These are phyloP conservation scores for Aplysina aerophoba DNA, from an alignment of 37 sponge, comb jelly and placozoan species.

Conservation along the genomic window DNA sequence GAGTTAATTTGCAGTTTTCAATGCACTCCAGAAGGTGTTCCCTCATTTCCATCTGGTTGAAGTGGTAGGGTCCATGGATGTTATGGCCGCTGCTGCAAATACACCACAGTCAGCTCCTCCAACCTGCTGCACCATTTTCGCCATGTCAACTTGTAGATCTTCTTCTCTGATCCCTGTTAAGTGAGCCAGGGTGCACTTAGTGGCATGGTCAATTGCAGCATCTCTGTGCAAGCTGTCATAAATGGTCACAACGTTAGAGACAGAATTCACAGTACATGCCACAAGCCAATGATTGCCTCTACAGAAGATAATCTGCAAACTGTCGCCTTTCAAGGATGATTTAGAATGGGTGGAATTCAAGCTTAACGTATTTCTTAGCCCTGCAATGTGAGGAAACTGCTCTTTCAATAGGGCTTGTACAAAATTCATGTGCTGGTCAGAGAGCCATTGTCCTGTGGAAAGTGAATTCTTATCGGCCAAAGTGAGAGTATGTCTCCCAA, in stretches of 20 bases:
- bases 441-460: neutral
- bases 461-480: neutral
- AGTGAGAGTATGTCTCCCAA: neutral
- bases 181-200: neutral
- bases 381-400: neutral
- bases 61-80: neutral
- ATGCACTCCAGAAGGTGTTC: conserved; percentile 22
- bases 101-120: conserved; percentile 17
- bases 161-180: neutral
- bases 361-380: neutral
- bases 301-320: too few relatives aligned
- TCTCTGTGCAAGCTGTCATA: conserved; percentile 8
- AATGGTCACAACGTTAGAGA: neutral
- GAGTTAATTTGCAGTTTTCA: conserved; percentile 17
- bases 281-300: conserved; percentile 2
- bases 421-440: conserved; percentile 6
- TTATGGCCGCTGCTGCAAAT: conserved; percentile 14
- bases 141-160: conserved; percentile 16
- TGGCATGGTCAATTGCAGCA: neutral
- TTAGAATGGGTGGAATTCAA: neutral
- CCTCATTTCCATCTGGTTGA: conserved; percentile 18
- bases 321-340: neutral
- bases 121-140: neutral
- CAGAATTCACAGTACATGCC: neutral
- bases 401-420: neutral